phyloP scores from a whole-genome alignment of 1,140 invertebrate genomes.

The Drosophila triauraria region DNA sequence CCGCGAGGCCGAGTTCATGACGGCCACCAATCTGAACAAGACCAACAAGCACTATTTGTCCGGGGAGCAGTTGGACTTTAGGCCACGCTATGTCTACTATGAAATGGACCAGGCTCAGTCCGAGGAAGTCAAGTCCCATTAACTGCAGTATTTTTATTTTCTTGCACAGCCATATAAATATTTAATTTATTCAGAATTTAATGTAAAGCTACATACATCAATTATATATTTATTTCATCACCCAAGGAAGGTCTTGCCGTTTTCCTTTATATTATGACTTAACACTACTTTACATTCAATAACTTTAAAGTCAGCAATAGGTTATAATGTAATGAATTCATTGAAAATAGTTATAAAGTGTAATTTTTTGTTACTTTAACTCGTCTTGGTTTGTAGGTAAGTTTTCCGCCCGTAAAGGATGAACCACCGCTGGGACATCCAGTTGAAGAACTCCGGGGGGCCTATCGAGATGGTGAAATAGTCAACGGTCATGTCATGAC shows the following conservation, averaged over 20 bases:
- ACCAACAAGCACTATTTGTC: slow-evolving; percentile 63
- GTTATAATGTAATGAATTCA: too few relatives aligned
- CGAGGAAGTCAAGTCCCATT: slow-evolving; percentile 33
- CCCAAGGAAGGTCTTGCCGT: not conserved
- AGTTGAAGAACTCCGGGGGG: too few relatives aligned
- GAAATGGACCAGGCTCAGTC: slow-evolving; percentile 53
- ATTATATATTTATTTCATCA: slow-evolving; percentile 21
- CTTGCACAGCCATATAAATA: slow-evolving; percentile 1
- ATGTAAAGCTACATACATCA: not conserved
- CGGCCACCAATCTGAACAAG: slow-evolving; percentile 70
- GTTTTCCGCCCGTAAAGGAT: too few relatives aligned
- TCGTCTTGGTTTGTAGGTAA: too few relatives aligned
- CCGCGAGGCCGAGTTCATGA: slow-evolving; percentile 75
- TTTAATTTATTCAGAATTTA: slow-evolving; percentile 1
- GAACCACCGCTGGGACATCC: too few relatives aligned
- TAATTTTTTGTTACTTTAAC: too few relatives aligned
- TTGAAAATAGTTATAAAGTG: too few relatives aligned
- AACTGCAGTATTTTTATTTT: not conserved
- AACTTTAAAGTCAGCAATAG: too few relatives aligned
- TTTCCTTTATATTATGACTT: not conserved
- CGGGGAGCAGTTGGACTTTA: slow-evolving; percentile 66
- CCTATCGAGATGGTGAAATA: too few relatives aligned
- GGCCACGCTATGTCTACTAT: slow-evolving; percentile 77
- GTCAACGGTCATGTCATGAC: too few relatives aligned
- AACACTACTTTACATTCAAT: too few relatives aligned